A percentile compares a stretch with the other conserved stretches of the same genome.
These are phyloP conservation scores for Caenorhabditis angaria DNA, from an alignment of 2,888 invertebrate genomes.

Conservation along the genomic window DNA sequence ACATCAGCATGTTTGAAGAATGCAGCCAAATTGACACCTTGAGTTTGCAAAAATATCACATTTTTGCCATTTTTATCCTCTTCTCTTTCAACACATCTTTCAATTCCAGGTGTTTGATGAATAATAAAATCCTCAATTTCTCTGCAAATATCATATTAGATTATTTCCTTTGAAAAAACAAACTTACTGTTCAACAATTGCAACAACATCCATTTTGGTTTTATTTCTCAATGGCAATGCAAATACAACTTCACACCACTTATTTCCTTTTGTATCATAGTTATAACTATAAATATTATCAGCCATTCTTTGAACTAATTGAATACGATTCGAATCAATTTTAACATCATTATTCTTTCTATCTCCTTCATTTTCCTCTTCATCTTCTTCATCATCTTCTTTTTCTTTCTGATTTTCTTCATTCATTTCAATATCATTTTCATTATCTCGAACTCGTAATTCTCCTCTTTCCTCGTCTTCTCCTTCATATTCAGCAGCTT, in stretches of 20 bases:
- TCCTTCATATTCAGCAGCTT: constrained; percentile 69
- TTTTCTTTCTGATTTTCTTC: constrained; percentile 73
- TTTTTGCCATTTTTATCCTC: constrained; percentile 72
- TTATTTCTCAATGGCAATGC: constrained; percentile 73
- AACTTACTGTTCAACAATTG: constrained; percentile 77
- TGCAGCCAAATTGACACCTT: constrained; percentile 89
- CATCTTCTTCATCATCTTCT: constrained; percentile 73
- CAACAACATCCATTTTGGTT: constrained; percentile 82
- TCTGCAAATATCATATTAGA: constrained; percentile 68
- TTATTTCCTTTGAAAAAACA: constrained; percentile 8
- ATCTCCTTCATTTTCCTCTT: constrained; percentile 42
- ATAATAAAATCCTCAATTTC: constrained; percentile 77
- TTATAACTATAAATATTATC: constrained; percentile 75
- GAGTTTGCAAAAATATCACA: constrained; percentile 82
- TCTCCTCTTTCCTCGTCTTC: constrained; percentile 64
- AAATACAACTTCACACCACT: constrained; percentile 87
- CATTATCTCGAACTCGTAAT: constrained; percentile 76
- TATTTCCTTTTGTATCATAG: constrained; percentile 81
- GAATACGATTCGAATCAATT: constrained; percentile 9
- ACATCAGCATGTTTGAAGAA: constrained; percentile 85
- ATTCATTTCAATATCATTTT: constrained; percentile 55
- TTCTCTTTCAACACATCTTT: constrained; percentile 84
- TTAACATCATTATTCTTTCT: constrained; percentile 21
- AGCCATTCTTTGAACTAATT: constrained; percentile 10
- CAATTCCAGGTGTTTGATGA: constrained; percentile 82